Percentiles rank a stretch among this genome's conserved stretches.
phyloP scores from a whole-genome alignment of 2,888 invertebrate genomes.

The Quadriops clusia region DNA sequence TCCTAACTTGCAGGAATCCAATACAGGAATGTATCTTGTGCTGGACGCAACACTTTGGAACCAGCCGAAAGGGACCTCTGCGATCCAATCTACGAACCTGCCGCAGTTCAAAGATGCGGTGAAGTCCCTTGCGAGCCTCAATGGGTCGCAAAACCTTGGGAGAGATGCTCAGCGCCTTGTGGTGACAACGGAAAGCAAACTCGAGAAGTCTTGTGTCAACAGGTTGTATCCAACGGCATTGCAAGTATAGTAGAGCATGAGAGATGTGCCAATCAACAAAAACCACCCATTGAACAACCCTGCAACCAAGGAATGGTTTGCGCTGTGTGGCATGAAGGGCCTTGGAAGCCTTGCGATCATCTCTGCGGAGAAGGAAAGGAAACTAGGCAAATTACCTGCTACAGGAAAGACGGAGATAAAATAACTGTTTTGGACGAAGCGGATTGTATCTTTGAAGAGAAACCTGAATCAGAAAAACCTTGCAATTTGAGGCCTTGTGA shows the following conservation, averaged over 20 bases:
- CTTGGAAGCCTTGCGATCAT: conserved; percentile 85
- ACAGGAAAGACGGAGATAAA: conserved; percentile 49
- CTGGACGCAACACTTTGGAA: conserved; percentile 58
- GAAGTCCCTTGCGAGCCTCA: conserved; percentile 64
- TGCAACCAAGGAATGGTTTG: conserved; percentile 72
- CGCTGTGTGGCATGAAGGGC: conserved; percentile 76
- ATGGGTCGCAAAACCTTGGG: conserved; percentile 74
- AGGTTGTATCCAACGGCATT: conserved; percentile 59
- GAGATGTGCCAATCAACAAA: conserved; percentile 58
- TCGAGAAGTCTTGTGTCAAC: conserved; percentile 68
- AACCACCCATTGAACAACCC: conserved; percentile 52
- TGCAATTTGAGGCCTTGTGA: conserved; percentile 78
- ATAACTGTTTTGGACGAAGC: conserved; percentile 55
- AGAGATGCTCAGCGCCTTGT: conserved; percentile 69
- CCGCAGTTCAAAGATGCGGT: conserved; percentile 58
- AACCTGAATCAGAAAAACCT: conserved; percentile 54
- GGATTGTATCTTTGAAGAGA: conserved; percentile 51
- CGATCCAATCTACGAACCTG: conserved; percentile 62
- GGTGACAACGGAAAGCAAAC: conserved; percentile 62
- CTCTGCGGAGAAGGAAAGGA: conserved; percentile 85
- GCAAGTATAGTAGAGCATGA: conserved; percentile 61
- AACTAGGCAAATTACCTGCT: conserved; percentile 70
- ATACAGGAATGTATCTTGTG: conserved; percentile 68
- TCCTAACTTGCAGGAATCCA: conserved; percentile 48
- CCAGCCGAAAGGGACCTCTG: conserved; percentile 67